Base-by-base conservation (phyloP, 2,888 invertebrate species). In the Sialis lutaria region DNA sequence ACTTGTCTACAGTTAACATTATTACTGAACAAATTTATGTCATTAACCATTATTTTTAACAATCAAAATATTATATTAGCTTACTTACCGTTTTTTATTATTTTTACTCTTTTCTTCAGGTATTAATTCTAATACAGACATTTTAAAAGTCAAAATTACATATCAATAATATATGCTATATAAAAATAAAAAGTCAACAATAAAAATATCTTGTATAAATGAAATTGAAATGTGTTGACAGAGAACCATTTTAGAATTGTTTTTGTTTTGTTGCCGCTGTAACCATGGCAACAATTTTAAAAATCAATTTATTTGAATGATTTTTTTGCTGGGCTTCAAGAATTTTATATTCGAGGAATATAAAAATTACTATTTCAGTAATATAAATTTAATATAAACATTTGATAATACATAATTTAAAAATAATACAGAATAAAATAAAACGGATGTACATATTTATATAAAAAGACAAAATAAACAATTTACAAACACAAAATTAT, bases 51-150 rank as follows among this genome's bases (percentile, higher is more conserved):
- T 4, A 30, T 37, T 5, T 45, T 45, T 32, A 13, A 13, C 35
- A 35, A 10, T 12, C 1, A 41, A 41, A 41, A 41, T 41, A 13
- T 6, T 30, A 12, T 8, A 40, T 12, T 31, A 6, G 33, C n/a
- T 30, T 31, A 44, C 33, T 44, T 44, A 44, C 44, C 44, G 44
- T 52, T 54, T 52, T 47, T 47, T 44, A 33, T 49, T 50, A 13
- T 67, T 66, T 57, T 65, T 68, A 44, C 59, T 60, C 57, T 63
- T 69, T 53, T 70, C 71, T 59, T 72, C 71, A 10, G 70, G 69
- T 46, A 69, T 60, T 47, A 72, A 60, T 61, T 70, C 72, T 56
- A 72, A 53, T 53, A 68, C 64, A 58, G 73, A 70, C 68, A 70
- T 69, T 49, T 57, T 61, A 40, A 31, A n/a, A 35, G 13, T 10